Evolutionary conservation across 2,113 vertebrate species (phyloP), one percentile per base, ranked within the genome.

Genomic region (Rallus limicola): DNA sequence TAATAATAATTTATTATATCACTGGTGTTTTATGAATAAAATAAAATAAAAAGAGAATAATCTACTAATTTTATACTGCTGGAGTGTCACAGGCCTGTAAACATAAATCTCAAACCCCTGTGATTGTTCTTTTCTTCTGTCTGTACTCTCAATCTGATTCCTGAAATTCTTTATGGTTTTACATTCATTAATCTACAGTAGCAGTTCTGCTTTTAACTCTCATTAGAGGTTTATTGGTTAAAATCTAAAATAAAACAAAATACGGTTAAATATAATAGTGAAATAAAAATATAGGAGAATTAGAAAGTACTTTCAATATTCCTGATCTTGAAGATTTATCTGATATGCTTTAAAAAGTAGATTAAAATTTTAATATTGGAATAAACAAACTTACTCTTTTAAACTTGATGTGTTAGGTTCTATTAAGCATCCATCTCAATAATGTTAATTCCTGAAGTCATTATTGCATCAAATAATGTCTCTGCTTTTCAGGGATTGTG

Each of bases 1-100:
- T 84, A 97, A 89, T 87, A 95, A 96, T 97, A 96, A 78, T 94
- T 97, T 96, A 97, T 96, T 97, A 82, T 64, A 94, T 92, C 50
- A 50, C 21, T 78, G 74, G 92, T 88, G 53, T 80, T 92, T 94
- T 88, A 56, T 93, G 78, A 98, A 93, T 94, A 96, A 78, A 96
- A 82, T 88, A 92, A 93, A 93, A 81, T 84, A 52, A 94, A 96
- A 92, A 60, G 46, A 79, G 76, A 88, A 94, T 68, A 90, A 91
- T 94, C 59, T 81, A 71, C 52, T 83, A 12, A 90, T 94, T 93
- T 92, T 76, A 63, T 13, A 82, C 14, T 89, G 25, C 63, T 93
- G 75, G 48, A 89, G 44, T 79, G 86, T 93, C 72, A 87, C 6
- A 86, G 24, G 24, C 36, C 13, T 91, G 94, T 96, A 97, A 96